Percentiles rank a stretch among this genome's conserved stretches.
These are phyloP conservation scores for Watsonalla binaria DNA, from an alignment of 2,888 invertebrate genomes.

Conservation along the genomic window DNA sequence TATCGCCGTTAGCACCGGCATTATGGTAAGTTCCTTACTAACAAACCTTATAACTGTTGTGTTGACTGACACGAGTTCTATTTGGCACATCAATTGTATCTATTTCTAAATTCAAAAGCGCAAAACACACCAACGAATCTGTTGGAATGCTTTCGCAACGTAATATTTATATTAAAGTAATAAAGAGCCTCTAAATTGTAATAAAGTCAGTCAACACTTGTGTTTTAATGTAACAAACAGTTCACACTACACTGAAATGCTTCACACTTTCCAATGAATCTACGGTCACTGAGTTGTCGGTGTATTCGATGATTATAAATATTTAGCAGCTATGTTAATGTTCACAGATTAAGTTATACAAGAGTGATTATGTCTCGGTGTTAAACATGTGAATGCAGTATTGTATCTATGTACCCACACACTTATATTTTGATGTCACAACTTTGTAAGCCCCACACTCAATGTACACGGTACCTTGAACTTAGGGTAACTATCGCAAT, in stretches of 20 bases:
- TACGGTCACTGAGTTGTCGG: slow-evolving; percentile 37
- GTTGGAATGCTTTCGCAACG: slow-evolving; percentile 35
- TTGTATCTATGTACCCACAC: slow-evolving; percentile 32
- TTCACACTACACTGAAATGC: slow-evolving; percentile 58
- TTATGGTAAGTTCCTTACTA: slow-evolving; percentile 92
- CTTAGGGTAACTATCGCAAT: slow-evolving; percentile 30
- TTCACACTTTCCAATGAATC: slow-evolving; percentile 43
- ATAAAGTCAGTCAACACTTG: slow-evolving; percentile 67
- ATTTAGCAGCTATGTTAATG: slow-evolving; percentile 26
- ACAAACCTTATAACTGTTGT: slow-evolving; percentile 53
- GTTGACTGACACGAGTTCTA: slow-evolving; percentile 61
- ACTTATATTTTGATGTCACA: slow-evolving; percentile 37
- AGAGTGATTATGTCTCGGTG: slow-evolving; percentile 26
- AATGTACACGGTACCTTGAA: slow-evolving; percentile 44
- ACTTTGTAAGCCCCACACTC: slow-evolving; percentile 43
- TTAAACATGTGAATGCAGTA: slow-evolving; percentile 32
- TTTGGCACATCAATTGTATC: slow-evolving; percentile 8
- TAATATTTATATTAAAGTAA: slow-evolving; percentile 1
- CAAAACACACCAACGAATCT: slow-evolving; percentile 28
- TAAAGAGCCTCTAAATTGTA: slow-evolving; percentile 7
- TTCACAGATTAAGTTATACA: slow-evolving; percentile 34
- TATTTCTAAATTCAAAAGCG: slow-evolving; percentile 13
- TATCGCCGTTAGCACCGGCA: slow-evolving; percentile 99
- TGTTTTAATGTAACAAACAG: slow-evolving; percentile 53
- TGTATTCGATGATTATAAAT: slow-evolving; percentile 48